Base-by-base conservation (phyloP, 1,140 invertebrate genomes). In the Trichonephila clavipes region DNA sequence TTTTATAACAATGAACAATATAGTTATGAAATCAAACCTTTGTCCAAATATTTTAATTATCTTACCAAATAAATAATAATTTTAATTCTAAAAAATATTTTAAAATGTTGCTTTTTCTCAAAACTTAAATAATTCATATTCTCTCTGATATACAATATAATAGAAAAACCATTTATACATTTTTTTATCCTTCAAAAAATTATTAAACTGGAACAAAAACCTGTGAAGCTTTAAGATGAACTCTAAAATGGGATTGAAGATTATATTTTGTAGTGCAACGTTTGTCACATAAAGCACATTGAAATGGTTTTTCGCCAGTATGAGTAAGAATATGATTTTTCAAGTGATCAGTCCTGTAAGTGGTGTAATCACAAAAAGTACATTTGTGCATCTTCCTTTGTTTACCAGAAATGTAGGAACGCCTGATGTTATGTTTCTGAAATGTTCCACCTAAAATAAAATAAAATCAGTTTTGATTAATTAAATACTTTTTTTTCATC, bases 191-290 rank as follows among this genome's bases (percentile, higher is more conserved):
- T 51, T 12, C 51, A 7, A 51, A 40, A 10, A 10, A 51, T 51
- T 12, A 10, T 10, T 10, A 10, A 18, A 64, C 21, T 64, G 62
- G 18, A 64, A 21, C 62, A 19, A 3, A 19, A 64, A 21, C 14
- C 3, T 5, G 21, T 64, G 62, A 64, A 18, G 62, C 21, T 64
- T 28, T 87, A 34, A n/a, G 5, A 18, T 87, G 85, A 62, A 62
- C 24, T 87, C 19, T 85, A 89, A 99, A 99, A 96, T 99, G 99
- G 95, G 99, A 99, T 96, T 99, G 98, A 90, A 98, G 44, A 93
- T 95, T 95, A 24, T 92, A 91, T 94, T 95, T 94, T 34, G 95
- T 95, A 59, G 89, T 96, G 85, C 96, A 96, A 90, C 96, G 95
- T 82, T 85, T 82, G 18, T 95, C 95, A 94, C 96, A 96, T 51